Percentiles rank a stretch among this genome's conserved stretches.
phyloP scores from a whole-genome alignment of 1,140 invertebrate genomes.

The Zophobas atratus region DNA sequence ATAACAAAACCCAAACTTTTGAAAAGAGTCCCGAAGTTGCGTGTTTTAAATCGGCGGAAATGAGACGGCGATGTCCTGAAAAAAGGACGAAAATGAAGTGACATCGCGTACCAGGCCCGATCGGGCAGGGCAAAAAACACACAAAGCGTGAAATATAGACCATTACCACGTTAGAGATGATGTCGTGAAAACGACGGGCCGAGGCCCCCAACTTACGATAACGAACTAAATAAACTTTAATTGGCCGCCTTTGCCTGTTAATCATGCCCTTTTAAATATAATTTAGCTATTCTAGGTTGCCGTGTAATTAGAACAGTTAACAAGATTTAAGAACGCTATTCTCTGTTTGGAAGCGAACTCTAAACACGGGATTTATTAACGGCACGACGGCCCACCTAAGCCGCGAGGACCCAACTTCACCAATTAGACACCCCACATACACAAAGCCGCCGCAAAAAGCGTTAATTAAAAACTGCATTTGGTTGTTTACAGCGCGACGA shows the following conservation, averaged over 20 bases:
- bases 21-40: conserved; percentile 58
- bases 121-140: conserved; percentile 49
- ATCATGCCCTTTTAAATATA: conserved; percentile 60
- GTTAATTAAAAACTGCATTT: background rate
- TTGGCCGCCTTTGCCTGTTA: conserved; percentile 59
- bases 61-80: conserved; percentile 61
- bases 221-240: conserved; percentile 64
- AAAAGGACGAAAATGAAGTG: conserved; percentile 62
- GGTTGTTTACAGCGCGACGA: no score
- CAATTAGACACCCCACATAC: conserved; percentile 25
- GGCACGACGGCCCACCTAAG: conserved; percentile 41
- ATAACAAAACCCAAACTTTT: conserved; percentile 55
- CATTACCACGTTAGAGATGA: conserved; percentile 59
- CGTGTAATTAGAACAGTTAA: conserved; percentile 61
- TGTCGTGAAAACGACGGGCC: conserved; percentile 48
- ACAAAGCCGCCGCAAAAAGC: conserved; percentile 8
- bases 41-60: conserved; percentile 63
- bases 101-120: conserved; percentile 62
- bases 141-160: conserved; percentile 61
- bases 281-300: conserved; percentile 59
- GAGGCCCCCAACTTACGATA: conserved; percentile 57
- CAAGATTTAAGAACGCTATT: conserved; percentile 60
- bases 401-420: conserved; percentile 36
- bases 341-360: conserved; percentile 54
- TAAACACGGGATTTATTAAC: conserved; percentile 54